Percentiles rank a stretch among this genome's conserved stretches.
These are phyloP conservation scores for Prietella phreatophila DNA, from an alignment of 2,113 vertebrate species.

Conservation along the genomic window DNA sequence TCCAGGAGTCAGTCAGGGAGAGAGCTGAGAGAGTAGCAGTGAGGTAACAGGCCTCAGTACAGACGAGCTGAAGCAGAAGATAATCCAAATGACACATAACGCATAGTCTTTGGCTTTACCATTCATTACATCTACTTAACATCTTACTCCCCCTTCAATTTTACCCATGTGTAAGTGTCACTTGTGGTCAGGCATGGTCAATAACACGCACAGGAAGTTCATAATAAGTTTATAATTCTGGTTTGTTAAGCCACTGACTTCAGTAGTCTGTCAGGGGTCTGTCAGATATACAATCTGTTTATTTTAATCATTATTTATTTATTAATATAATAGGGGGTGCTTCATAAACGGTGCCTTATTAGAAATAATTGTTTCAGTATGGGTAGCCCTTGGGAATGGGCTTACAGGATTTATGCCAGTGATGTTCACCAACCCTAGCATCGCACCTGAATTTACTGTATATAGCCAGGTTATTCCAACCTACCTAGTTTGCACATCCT, in stretches of 20 bases:
- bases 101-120: neutral
- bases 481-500: neutral
- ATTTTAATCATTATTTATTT: neutral
- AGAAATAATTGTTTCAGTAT: neutral
- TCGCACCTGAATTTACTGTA: neutral
- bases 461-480: neutral
- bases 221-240: neutral
- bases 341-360: neutral
- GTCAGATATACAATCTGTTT: neutral
- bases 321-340: neutral
- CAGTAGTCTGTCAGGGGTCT: neutral
- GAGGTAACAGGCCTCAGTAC: neutral
- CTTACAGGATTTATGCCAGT: neutral
- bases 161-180: neutral
- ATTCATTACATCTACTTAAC: neutral
- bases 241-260: neutral
- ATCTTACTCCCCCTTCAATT: neutral
- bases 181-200: neutral
- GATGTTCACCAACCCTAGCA: neutral
- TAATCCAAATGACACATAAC: neutral
- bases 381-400: neutral
- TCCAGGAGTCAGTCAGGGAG: neutral
- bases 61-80: neutral
- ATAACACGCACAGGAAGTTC: neutral
- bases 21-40: neutral